Conservation (phyloP, 2,113 vertebrate species). For the Coryphaenoides rupestris region DNA sequence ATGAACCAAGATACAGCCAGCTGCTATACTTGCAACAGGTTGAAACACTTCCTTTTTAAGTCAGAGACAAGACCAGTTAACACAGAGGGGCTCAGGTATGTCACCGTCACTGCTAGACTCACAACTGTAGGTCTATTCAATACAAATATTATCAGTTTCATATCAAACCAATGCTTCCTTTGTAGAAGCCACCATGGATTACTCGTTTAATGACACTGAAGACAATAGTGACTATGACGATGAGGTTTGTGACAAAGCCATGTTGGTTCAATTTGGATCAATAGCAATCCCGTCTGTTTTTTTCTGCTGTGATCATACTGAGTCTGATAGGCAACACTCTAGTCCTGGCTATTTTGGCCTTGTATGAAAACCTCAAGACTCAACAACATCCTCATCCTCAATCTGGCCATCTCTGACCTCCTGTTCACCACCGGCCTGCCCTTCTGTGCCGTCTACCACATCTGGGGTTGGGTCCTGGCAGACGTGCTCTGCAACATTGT, state of each 20-base stretch:
- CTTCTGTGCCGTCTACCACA: conserved; percentile 74
- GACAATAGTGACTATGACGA: conserved; percentile 2
- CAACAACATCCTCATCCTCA: conserved; percentile 88
- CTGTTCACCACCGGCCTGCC: conserved; percentile 82
- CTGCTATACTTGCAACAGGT: no score
- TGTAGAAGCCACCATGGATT: conserved; percentile 31
- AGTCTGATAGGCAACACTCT: conserved; percentile 83
- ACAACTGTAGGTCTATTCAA: no score
- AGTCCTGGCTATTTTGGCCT: conserved; percentile 80
- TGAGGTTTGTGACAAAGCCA: conserved; percentile 67
- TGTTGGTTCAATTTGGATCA: conserved; percentile 54
- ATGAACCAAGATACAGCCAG: no score
- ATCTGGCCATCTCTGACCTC: conserved; percentile 85
- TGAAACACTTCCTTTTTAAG: no score
- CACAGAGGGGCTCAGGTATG: no score
- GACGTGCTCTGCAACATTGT: conserved; percentile 75
- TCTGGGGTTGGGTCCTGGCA: conserved; percentile 78
- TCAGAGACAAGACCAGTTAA: no score
- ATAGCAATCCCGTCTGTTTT: conserved; percentile 67
- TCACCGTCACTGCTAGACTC: no score
- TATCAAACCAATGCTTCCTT: conserved; percentile 2
- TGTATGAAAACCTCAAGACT: conserved; percentile 81
- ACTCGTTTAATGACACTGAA: not conserved
- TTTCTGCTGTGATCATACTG: conserved; percentile 74
- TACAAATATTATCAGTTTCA: no score